A percentile compares a stretch with the other conserved stretches of the same genome.
phyloP scores from a whole-genome alignment of 2,113 vertebrate species.

The Columba livia region DNA sequence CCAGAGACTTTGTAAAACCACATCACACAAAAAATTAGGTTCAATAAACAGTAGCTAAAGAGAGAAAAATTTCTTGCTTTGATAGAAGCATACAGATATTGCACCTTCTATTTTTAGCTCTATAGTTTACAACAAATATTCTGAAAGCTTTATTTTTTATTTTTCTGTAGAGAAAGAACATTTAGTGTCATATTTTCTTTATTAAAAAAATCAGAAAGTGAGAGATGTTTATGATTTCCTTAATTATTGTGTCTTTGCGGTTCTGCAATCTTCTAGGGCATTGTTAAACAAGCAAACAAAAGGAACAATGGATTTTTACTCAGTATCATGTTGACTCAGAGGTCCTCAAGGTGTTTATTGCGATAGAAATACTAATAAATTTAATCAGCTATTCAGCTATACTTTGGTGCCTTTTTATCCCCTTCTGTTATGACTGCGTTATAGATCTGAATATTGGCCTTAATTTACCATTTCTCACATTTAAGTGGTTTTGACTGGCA shows the following conservation, averaged over 20 bases:
- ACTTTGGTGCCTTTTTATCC: not conserved
- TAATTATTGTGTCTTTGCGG: not conserved
- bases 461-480: not conserved
- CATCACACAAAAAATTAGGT: constrained; percentile 15
- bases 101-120: not conserved
- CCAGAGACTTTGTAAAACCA: constrained; percentile 17
- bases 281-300: not conserved
- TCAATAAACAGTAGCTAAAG: not conserved
- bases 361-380: not conserved
- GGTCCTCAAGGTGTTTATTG: not conserved
- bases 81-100: not conserved
- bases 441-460: not conserved
- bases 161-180: not conserved
- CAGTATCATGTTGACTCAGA: not conserved
- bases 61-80: not conserved
- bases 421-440: rapidly evolving
- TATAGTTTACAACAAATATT: not conserved
- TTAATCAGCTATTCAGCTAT: not conserved
- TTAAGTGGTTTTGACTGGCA: not conserved
- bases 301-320: not conserved
- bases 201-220: not conserved
- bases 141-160: not conserved
- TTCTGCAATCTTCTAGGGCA: not conserved
- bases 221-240: not conserved
- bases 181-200: not conserved